Base-by-base conservation (phyloP, 2,888 invertebrate genomes). In the Cheilosia variabilis region DNA sequence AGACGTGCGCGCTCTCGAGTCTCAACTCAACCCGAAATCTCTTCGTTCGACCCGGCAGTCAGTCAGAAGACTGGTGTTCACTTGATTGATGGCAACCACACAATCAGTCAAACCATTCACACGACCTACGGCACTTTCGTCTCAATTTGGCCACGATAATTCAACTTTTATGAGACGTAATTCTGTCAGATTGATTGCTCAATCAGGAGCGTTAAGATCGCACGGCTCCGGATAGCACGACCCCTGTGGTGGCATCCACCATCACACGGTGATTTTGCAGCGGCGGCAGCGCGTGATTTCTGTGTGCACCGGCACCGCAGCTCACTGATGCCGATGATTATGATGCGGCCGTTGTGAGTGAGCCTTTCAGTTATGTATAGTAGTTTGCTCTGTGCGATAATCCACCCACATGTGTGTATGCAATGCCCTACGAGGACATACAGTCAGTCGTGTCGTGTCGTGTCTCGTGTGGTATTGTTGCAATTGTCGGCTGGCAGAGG, bases 141-240 rank as follows among this genome's bases (percentile, higher is more conserved):
- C 86, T 86, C 86, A 86, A 86, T 86, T 86, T 86, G 86, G 86
- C 81, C 86, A 57, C 72, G 60, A 86, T 86, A 86, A 86, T 81
- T 86, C 87, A 81, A 63, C 77, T 83, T 87, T 84, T 87, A 78
- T 81, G 78, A 86, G 87, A 82, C 78, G 80, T 83, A 73, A 86
- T 78, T 83, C 87, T 86, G 83, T 75, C 88, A 87, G 87, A 89
- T 88, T 89, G 90, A 90, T 91, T 89, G 89, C 91, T 90, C 90
- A 90, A 91, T 91, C 90, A 89, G 81, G 72, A 81, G 81, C 81
- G 86, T 41, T 80, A 72, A 81, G 86, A 86, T 86, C 86, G 31
- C 31, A 86, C 66, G 86, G 66, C 66, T 81, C 52, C 50, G 81
- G 86, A 81, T 86, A 80, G 71, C 86, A 86, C 86, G 86, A 86